Conservation (phyloP, 2,113 vertebrate genomes). For the Neofelis nebulosa region DNA sequence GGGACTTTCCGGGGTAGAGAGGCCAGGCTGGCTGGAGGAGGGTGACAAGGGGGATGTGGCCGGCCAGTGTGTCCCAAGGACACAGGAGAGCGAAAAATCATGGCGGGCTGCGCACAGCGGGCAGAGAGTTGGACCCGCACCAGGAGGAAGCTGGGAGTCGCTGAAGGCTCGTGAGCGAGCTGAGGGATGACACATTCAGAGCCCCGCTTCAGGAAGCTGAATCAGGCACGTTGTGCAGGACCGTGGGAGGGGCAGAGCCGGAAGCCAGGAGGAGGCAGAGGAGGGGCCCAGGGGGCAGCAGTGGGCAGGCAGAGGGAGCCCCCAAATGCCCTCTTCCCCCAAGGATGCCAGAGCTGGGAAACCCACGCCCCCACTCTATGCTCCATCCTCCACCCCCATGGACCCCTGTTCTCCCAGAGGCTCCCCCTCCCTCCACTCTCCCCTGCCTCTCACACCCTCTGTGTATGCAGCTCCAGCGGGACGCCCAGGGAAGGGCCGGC, state of each 20-base stretch:
- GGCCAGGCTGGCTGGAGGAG: not conserved
- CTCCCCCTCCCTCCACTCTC: not conserved
- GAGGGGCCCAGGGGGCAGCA: not conserved
- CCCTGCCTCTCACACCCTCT: conserved; percentile 53
- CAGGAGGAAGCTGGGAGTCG: not conserved
- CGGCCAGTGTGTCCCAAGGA: not conserved
- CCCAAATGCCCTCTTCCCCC: not conserved
- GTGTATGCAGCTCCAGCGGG: conserved; percentile 81
- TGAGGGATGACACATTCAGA: not conserved
- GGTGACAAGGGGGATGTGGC: not conserved
- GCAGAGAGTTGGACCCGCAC: not conserved
- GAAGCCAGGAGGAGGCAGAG: not conserved
- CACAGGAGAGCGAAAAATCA: not conserved
- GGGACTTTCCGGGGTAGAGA: rapidly evolving
- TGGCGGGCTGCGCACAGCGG: not conserved
- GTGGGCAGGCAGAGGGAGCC: not conserved
- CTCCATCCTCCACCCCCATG: not conserved
- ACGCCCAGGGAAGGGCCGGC: conserved; percentile 79
- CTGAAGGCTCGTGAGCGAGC: not conserved
- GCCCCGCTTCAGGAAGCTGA: not conserved
- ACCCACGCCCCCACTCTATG: not conserved
- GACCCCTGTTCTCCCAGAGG: conserved; percentile 27
- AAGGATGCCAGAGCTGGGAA: not conserved
- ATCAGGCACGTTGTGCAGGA: not conserved
- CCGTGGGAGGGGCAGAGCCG: not conserved